phyloP scores from a whole-genome alignment of 2,113 vertebrate genomes.

The Brachyistius frenatus region DNA sequence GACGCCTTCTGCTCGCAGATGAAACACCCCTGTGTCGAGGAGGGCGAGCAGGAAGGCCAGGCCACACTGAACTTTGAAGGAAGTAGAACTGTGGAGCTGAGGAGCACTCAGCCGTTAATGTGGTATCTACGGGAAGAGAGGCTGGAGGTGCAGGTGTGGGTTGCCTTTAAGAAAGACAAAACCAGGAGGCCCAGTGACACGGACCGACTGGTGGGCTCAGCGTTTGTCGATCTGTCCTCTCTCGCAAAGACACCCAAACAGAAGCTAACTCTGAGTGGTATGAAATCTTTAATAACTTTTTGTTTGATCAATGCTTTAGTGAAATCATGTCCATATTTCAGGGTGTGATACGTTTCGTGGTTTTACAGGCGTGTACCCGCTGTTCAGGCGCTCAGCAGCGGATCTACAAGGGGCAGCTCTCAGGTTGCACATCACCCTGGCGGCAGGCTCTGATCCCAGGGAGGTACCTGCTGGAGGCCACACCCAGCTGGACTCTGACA shows the following conservation, averaged over 20 bases:
- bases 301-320: background rate
- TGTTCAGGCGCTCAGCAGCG: conserved; percentile 90
- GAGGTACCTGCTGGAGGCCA: conserved; percentile 31
- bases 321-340: background rate
- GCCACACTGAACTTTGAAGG: conserved; percentile 87
- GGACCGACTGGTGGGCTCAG: conserved; percentile 92
- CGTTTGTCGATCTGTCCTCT: conserved; percentile 88
- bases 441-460: conserved; percentile 28
- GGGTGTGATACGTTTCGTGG: conserved; percentile 22
- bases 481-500: conserved; percentile 68
- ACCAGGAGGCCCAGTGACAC: conserved; percentile 87
- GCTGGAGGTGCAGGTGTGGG: conserved; percentile 95
- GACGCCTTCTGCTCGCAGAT: conserved; percentile 88
- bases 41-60: conserved; percentile 59
- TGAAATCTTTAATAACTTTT: conserved; percentile 48
- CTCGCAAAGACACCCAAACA: conserved; percentile 80
- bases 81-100: conserved; percentile 81
- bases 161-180: conserved; percentile 87
- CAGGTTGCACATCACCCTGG: conserved; percentile 86
- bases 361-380: conserved; percentile 90
- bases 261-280: conserved; percentile 89
- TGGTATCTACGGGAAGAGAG: conserved; percentile 95
- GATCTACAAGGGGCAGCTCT: conserved; percentile 92
- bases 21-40: conserved; percentile 81
- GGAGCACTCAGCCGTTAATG: conserved; percentile 84